Conservation (phyloP, 64 coral and sea anemone species). For the Trachythela sp. region DNA sequence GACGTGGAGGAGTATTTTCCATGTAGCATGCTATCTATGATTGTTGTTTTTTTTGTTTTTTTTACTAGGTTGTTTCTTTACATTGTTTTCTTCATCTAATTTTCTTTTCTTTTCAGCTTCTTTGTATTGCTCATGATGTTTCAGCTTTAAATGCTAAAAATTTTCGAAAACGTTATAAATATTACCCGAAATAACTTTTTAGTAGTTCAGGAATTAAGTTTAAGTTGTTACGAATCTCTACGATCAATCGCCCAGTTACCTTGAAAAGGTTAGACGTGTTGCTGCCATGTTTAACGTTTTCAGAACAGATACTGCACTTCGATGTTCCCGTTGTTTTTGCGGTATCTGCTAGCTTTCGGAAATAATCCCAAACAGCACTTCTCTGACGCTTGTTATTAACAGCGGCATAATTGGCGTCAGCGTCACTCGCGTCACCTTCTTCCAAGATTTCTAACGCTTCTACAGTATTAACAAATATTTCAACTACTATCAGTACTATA, state of each 20-base stretch:
- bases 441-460: background rate
- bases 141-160: conserved; percentile 33
- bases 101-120: conserved; percentile 37
- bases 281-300: conserved; percentile 29
- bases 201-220: background rate
- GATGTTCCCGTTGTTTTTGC: conserved; percentile 15
- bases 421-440: background rate
- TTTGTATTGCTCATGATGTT: conserved; percentile 32
- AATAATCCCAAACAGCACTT: conserved; percentile 41
- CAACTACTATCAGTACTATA: no score
- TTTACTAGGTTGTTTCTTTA: background rate
- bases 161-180: background rate
- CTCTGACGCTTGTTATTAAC: conserved; percentile 29
- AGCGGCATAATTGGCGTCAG: background rate
- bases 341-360: conserved; percentile 14
- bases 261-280: conserved; percentile 41
- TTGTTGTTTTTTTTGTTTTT: conserved; percentile 2
- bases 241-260: background rate
- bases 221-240: background rate
- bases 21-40: background rate
- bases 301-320: conserved; percentile 25
- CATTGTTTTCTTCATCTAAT: conserved; percentile 7
- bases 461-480: background rate
- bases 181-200: background rate
- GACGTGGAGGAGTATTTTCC: conserved; percentile 20